Conservation (phyloP, 2,888 invertebrate species). For the Axea sp. region DNA sequence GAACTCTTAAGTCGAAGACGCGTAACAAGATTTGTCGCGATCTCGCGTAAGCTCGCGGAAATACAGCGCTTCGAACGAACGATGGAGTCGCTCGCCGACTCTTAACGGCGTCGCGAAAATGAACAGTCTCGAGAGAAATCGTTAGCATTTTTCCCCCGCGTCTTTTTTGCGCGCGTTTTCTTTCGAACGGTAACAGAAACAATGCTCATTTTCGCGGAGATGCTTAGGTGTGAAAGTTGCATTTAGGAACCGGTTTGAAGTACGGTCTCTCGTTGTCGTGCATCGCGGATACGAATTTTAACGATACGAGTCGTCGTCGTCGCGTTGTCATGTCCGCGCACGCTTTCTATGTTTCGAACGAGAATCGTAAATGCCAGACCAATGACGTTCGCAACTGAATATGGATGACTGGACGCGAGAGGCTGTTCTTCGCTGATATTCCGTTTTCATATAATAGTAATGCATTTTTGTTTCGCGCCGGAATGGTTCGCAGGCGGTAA, state of each 20-base stretch:
- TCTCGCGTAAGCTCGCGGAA: constrained; percentile 57
- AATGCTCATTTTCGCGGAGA: constrained; percentile 31
- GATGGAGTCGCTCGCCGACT: constrained; percentile 41
- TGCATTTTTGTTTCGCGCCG: constrained; percentile 8
- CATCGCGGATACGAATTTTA: constrained; percentile 46
- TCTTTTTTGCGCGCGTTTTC: too few species aligned
- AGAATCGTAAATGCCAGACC: constrained; percentile 19
- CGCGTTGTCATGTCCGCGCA: constrained; percentile 12
- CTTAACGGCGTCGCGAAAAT: constrained; percentile 52
- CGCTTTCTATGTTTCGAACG: constrained; percentile 33
- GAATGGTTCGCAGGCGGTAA: background rate
- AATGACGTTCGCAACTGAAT: constrained; percentile 31
- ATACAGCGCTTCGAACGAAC: constrained; percentile 27
- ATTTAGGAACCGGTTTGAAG: constrained; percentile 51
- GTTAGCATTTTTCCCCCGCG: background rate
- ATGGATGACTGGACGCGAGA: constrained; percentile 24
- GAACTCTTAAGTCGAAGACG: constrained; percentile 50
- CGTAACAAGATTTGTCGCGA: constrained; percentile 58
- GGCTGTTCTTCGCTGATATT: constrained; percentile 17
- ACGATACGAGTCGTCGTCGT: constrained; percentile 37
- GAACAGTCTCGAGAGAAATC: constrained; percentile 43
- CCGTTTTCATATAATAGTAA: constrained; percentile 15
- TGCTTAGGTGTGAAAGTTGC: constrained; percentile 49
- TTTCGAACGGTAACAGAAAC: too few species aligned
- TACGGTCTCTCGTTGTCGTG: constrained; percentile 17